Evolutionary conservation across 2,797 vertebrate genomes (phyloP).

Genomic region (Sebastes alutus): DNA sequence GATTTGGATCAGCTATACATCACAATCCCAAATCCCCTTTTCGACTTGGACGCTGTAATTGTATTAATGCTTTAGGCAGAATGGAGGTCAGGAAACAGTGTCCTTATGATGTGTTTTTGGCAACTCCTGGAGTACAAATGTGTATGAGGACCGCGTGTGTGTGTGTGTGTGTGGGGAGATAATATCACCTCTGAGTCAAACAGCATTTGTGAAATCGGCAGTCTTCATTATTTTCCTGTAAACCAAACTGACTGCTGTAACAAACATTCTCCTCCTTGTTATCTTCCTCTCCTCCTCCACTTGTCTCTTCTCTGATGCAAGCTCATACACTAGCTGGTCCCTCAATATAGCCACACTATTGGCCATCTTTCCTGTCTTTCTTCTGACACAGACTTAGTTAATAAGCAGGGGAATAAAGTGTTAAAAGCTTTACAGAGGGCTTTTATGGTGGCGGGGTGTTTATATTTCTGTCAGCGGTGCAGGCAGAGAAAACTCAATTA

Average conservation of each 20-base stretch:
- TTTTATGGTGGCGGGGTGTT: conserved; percentile 34
- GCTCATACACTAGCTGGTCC: neutral
- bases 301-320: neutral
- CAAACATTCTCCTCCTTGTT: conserved; percentile 3
- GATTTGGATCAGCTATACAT: conserved; percentile 58
- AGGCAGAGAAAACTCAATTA: conserved; percentile 68
- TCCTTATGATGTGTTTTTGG: conserved; percentile 28
- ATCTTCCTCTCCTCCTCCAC: conserved; percentile 11
- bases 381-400: conserved; percentile 5
- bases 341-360: neutral
- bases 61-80: conserved; percentile 46
- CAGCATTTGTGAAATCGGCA: conserved; percentile 14
- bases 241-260: conserved; percentile 12
- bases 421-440: conserved; percentile 25
- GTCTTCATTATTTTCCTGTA: conserved; percentile 33
- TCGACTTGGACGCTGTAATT: conserved; percentile 39
- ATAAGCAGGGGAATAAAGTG: conserved; percentile 20
- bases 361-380: neutral
- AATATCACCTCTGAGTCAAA: conserved; percentile 38
- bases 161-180: neutral
- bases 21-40: conserved; percentile 36
- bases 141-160: neutral
- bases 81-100: conserved; percentile 37
- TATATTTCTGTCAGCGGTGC: conserved; percentile 49
- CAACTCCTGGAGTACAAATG: neutral